Evolutionary conservation across 2,797 vertebrate species (phyloP).

Genomic region (Heliangelus exortis): DNA sequence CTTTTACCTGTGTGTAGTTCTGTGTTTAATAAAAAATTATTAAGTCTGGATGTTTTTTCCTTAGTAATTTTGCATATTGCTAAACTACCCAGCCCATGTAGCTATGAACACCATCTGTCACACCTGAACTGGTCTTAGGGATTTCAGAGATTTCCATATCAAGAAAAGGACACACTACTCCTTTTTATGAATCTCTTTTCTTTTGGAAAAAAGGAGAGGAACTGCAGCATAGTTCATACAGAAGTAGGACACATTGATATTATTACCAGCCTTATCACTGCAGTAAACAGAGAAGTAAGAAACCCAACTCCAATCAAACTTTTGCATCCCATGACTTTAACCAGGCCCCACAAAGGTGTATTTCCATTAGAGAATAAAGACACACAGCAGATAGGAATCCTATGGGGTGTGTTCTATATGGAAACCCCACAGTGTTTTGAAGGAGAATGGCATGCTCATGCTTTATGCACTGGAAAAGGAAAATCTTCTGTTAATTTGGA

Average conservation of each 20-base stretch:
- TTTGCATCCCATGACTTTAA: constrained; percentile 5
- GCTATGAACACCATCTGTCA: background rate
- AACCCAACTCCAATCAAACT: constrained; percentile 34
- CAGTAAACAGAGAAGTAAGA: constrained; percentile 47
- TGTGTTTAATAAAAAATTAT: background rate
- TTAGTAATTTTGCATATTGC: background rate
- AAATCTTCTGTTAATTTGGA: background rate
- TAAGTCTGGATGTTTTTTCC: background rate
- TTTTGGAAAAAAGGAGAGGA: background rate
- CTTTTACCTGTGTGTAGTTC: background rate
- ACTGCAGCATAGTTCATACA: background rate
- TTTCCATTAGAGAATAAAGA: constrained; percentile 23
- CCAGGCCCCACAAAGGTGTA: constrained; percentile 22
- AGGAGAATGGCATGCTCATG: constrained; percentile 42
- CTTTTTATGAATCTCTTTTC: background rate
- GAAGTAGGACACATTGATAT: background rate
- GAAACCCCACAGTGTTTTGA: constrained; percentile 19
- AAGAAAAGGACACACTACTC: background rate
- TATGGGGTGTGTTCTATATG: constrained; percentile 27
- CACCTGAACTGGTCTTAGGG: background rate
- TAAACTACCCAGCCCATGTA: background rate
- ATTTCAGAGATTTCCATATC: background rate
- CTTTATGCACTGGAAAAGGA: constrained; percentile 9
- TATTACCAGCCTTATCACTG: constrained; percentile 33
- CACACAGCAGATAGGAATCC: constrained; percentile 23